phyloP scores from a whole-genome alignment of 2,113 vertebrate species.

The Terrapene triunguis region DNA sequence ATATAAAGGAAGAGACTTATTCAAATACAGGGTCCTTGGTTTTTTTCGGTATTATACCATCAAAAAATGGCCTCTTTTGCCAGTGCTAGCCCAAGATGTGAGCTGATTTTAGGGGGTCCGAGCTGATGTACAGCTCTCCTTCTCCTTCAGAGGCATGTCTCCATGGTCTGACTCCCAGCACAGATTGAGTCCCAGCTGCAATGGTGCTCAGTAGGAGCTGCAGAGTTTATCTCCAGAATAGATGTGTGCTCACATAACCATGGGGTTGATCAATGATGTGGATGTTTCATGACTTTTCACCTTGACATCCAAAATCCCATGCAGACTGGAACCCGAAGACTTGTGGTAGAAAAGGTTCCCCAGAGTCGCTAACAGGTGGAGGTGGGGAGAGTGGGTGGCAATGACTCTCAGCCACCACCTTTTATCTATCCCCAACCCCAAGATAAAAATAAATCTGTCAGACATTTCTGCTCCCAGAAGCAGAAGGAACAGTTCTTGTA shows the following conservation, averaged over 20 bases:
- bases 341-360: neutral
- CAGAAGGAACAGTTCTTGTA: neutral
- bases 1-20: neutral
- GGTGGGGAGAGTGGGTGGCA: neutral
- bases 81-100: neutral
- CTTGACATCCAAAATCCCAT: neutral
- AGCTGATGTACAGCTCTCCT: neutral
- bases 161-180: neutral
- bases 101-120: neutral
- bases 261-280: neutral
- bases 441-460: neutral
- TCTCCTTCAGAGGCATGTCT: neutral
- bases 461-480: neutral
- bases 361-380: neutral
- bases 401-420: neutral
- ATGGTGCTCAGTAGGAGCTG: neutral
- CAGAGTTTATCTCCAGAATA: neutral
- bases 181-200: neutral
- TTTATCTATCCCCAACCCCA: neutral
- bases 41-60: neutral
- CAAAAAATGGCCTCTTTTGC: neutral
- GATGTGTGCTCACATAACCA: fast-evolving
- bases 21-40: neutral
- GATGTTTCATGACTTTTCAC: neutral
- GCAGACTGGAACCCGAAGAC: neutral